A percentile compares a stretch with the other conserved stretches of the same genome.
These are phyloP conservation scores for Corythornis madagascariensis DNA, from an alignment of 2,113 vertebrate species.

Conservation along the genomic window DNA sequence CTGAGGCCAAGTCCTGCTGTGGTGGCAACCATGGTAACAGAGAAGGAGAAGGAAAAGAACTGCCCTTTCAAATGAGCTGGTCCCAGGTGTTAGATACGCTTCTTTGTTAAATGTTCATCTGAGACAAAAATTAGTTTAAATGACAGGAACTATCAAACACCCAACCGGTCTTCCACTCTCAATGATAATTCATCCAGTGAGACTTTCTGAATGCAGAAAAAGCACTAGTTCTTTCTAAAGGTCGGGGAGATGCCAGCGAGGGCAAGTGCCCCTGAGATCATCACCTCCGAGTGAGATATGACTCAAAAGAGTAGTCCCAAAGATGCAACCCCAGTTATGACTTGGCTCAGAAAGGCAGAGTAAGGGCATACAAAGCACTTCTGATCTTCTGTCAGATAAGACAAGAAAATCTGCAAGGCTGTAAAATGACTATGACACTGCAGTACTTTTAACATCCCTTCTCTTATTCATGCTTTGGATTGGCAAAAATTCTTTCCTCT, in stretches of 20 bases:
- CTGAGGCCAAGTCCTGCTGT: slow-evolving; percentile 16
- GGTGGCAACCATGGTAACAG: neutral
- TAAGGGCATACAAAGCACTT: neutral
- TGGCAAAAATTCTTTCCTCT: neutral
- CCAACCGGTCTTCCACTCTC: neutral
- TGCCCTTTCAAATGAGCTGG: neutral
- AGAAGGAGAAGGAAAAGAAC: neutral
- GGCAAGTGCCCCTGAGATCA: neutral
- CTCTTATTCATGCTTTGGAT: neutral
- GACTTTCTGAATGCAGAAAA: neutral
- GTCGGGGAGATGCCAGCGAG: neutral
- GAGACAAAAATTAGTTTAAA: neutral
- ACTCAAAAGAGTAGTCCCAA: neutral
- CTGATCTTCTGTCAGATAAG: neutral
- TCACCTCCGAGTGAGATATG: neutral
- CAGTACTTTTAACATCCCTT: neutral
- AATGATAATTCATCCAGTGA: neutral
- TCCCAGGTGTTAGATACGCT: neutral
- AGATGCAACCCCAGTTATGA: neutral
- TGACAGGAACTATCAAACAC: neutral
- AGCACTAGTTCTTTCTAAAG: neutral
- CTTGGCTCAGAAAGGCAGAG: neutral
- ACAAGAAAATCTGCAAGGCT: neutral
- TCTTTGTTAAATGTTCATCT: neutral
- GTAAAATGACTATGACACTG: neutral